Percentiles rank a stretch among this genome's conserved stretches.
Conservation (phyloP, 1,140 invertebrate species). For the Adoxophyes honmai region DNA sequence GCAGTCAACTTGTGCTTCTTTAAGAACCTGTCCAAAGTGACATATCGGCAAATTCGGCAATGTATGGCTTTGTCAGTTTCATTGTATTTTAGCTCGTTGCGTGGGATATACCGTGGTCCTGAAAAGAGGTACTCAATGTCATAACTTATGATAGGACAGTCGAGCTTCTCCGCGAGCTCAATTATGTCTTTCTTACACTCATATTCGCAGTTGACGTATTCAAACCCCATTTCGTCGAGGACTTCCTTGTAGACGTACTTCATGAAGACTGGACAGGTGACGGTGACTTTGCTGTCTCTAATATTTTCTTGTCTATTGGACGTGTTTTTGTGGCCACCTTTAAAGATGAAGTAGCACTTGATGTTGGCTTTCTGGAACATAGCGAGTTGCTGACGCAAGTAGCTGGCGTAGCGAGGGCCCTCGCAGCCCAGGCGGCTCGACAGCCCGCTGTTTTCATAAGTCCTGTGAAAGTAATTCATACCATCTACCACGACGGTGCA, state of each 20-base stretch:
- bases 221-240: slow-evolving; percentile 38
- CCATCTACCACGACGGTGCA: slow-evolving; percentile 45
- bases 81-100: not conserved
- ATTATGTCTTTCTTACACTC: too few species aligned
- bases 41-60: too few species aligned
- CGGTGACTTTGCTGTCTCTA: not conserved
- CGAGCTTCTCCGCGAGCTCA: slow-evolving; percentile 33
- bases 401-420: slow-evolving; percentile 29
- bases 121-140: slow-evolving; percentile 37
- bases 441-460: slow-evolving; percentile 23
- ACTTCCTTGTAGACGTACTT: slow-evolving; percentile 32
- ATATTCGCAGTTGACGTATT: slow-evolving; percentile 28
- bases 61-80: slow-evolving; percentile 18
- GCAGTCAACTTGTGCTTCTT: too few species aligned
- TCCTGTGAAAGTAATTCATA: slow-evolving; percentile 36
- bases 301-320: not conserved
- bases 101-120: slow-evolving; percentile 30
- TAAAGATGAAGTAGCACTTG: too few species aligned
- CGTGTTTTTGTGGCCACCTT: slow-evolving; percentile 26
- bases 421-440: slow-evolving; percentile 31
- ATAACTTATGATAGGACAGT: slow-evolving; percentile 37
- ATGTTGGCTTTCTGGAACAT: slow-evolving; percentile 37
- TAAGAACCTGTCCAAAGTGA: too few species aligned
- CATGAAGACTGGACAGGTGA: slow-evolving; percentile 31
- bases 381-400: slow-evolving; percentile 25